Conservation (phyloP, 2,888 invertebrate species). For the Agonopterix alstromeriana region DNA sequence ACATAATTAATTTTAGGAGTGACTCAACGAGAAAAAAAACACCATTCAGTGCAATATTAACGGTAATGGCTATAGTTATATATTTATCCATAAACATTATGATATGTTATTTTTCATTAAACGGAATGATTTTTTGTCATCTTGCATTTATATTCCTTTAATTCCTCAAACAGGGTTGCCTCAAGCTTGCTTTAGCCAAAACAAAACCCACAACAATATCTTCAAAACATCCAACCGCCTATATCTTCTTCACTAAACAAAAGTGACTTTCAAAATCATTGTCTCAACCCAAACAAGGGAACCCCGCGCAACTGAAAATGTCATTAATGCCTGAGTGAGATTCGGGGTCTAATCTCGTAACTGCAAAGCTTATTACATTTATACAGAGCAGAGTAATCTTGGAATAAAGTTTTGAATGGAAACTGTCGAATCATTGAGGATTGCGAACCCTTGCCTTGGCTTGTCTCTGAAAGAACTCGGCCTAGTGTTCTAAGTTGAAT, state of each 20-base stretch:
- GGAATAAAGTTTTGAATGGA: constrained; percentile 75
- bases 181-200: no score
- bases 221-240: background rate
- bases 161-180: no score
- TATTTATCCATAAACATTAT: no score
- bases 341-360: constrained; percentile 73
- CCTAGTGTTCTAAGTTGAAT: constrained; percentile 17
- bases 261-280: constrained; percentile 75
- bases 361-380: constrained; percentile 76
- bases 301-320: constrained; percentile 67
- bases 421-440: constrained; percentile 71
- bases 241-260: background rate
- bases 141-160: no score
- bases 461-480: constrained; percentile 47
- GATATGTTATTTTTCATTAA: no score
- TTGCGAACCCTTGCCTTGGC: constrained; percentile 62
- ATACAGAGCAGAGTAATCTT: constrained; percentile 73
- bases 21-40: no score
- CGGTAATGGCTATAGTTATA: no score
- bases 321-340: constrained; percentile 76
- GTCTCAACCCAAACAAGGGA: constrained; percentile 61
- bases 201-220: no score
- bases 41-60: no score
- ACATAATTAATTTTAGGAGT: no score
- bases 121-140: no score